Base-by-base conservation (phyloP, 2,888 invertebrate genomes). In the Agrochola litura region DNA sequence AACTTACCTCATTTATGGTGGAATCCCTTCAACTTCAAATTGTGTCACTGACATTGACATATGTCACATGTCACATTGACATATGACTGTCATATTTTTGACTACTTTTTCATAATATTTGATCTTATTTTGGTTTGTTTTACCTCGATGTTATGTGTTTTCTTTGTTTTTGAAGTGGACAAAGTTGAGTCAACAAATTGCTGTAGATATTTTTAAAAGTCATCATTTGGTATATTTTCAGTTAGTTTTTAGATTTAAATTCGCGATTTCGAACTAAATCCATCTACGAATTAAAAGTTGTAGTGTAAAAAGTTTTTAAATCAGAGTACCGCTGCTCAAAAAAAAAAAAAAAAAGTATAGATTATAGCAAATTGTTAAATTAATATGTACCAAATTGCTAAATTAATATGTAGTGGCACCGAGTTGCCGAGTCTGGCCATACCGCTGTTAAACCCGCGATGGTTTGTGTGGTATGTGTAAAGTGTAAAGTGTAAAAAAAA, bases 1-100 rank as follows among this genome's bases (percentile, higher is more conserved):
- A 82, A 87, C 81, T 85, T 79, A 58, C 41, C 65, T 86, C 89
- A 87, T 88, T 87, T 82, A 43, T 73, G 79, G 73, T 60, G 58
- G 64, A 70, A 79, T 65, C 74, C 67, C 66, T 74, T 77, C 81
- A 69, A 79, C 75, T 81, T 78, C 37, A 80, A 78, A 88, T 88
- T 81, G 65, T 65, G 46, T 14, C 58, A 49, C 22, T 46, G 84
- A 68, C 86, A 58, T 65, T 85, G 83, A 88, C 67, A 54, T 49
- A 88, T 54, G 61, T n/a, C n/a, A n/a, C n/a, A n/a, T n/a, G n/a
- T n/a, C n/a, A 68, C 86, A 58, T 65, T 85, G 83, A 88, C 67
- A 54, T 49, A 88, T 54, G 61, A 68, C 19, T 63, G 56, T 77
- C 79, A 88, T 88, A 73, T 82, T 80, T 88, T 73, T 78, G 6